Base-by-base conservation (phyloP, 2,888 invertebrate genomes). In the Ametastegia equiseti region DNA sequence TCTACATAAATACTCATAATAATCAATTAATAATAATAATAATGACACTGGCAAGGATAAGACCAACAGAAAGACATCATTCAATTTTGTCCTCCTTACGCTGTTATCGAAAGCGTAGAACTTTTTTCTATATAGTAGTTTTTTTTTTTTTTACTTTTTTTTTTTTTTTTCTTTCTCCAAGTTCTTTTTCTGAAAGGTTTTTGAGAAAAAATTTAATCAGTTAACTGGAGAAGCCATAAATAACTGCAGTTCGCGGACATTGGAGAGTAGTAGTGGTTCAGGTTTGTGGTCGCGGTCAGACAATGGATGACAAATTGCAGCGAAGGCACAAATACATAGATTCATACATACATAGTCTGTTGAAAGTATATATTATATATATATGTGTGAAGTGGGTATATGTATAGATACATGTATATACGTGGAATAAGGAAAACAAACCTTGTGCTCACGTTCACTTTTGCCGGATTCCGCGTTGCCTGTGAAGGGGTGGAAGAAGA, bases 231-330 rank as follows among this genome's bases (percentile, higher is more conserved):
- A 86, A 89, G 54, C 84, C 87, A 89, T 90, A 89, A 90, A 90
- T 89, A 90, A 90, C 89, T 85, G 86, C 11, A n/a, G n/a, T 87
- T 86, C 85, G 86, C n/a, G n/a, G n/a, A n/a, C n/a, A n/a, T n/a
- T n/a, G n/a, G n/a, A n/a, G 82, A 42, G n/a, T 82, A 67, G 42
- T 82, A 78, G 81, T 67, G 82, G 33, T 54, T 23, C 75, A 75
- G 36, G 78, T 60, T 60, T 57, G 60, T 9, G 27, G n/a, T n/a
- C n/a, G 7, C 73, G 85, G 84, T 84, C 87, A 82, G 89, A 90
- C 89, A 90, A 90, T 89, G 88, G 90, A 89, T 90, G 90, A 90
- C 89, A 90, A 90, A 90, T 90, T 88, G 88, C 85, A 83, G 9
- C n/a, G 54, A 15, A 57, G 57, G 42, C 42, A 42, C 5, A 42